Conservation (phyloP, 2,113 vertebrate species). For the Oncorhynchus clarkii region DNA sequence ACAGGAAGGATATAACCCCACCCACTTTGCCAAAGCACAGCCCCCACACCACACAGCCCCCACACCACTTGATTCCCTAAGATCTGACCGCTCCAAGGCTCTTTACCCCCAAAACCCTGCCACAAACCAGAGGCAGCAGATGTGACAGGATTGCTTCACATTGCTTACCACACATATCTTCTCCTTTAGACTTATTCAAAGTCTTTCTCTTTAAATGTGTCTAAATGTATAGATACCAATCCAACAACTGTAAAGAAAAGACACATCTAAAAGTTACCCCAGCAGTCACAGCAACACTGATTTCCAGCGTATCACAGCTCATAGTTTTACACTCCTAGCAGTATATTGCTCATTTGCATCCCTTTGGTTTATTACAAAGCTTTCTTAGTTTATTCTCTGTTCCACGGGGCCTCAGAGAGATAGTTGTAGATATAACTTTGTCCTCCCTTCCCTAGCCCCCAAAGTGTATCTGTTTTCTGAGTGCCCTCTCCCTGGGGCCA, state of each 20-base stretch:
- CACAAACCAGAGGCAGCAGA: constrained; percentile 30
- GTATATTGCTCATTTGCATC: background rate
- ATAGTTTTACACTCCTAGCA: background rate
- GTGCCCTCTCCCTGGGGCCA: constrained; percentile 33
- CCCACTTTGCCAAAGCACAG: no score
- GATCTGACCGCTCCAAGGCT: constrained; percentile 34
- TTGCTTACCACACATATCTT: background rate
- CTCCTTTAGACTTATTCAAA: background rate
- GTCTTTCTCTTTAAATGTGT: background rate
- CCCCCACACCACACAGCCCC: no score
- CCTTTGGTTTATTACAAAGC: background rate
- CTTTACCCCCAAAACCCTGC: constrained; percentile 6
- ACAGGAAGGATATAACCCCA: no score
- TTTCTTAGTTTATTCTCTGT: constrained; percentile 1
- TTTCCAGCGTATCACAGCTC: background rate
- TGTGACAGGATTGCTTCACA: constrained; percentile 2
- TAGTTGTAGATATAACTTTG: constrained; percentile 37
- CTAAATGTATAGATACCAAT: background rate
- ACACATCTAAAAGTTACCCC: background rate
- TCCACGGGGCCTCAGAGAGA: constrained; percentile 7
- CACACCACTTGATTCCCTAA: constrained; percentile 4
- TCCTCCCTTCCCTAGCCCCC: constrained; percentile 17
- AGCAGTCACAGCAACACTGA: background rate
- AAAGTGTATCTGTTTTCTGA: constrained; percentile 34
- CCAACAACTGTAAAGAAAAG: background rate